Base-by-base conservation (phyloP, 2,113 vertebrate genomes). In the Xenopus laevis region DNA sequence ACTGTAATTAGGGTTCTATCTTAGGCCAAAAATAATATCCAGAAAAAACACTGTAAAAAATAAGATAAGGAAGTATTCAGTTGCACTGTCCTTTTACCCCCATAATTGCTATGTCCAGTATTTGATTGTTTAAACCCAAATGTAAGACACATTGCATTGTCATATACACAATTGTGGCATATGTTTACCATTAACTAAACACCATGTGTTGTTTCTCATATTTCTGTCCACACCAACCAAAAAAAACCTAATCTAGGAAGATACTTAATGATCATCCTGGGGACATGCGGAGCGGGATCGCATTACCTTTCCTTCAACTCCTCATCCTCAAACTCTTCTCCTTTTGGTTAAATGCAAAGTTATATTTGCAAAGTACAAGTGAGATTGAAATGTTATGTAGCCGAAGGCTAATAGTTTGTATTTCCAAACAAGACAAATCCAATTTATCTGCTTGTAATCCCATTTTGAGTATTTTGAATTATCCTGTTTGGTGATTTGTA, bases 401-500 rank as follows among this genome's bases (percentile, higher is more conserved):
- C 65, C 65, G 50, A 18, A 67, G 65, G 65, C 65, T 50, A 67
- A 67, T 52, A 67, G 46, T 15, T 67, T 17, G 40, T 50, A 12
- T 67, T 67, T 67, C 46, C n/a, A 45, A 50, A 67, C 44, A 67
- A 50, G 46, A 27, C 45, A 67, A 67, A 67, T 67, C 65, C 65
- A 67, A 67, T 67, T 67, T 67, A 16, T 13, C 23, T 23, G 65
- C 45, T 67, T 67, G 65, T 67, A 67, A 67, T 67, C 45, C 65
- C 20, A 67, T 50, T 67, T 52, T 47, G 46, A 67, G 17, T 67
- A 45, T 50, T 66, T 21, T 66, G 45, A 18, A 55, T 6, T 47
- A 47, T 16, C 47, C 47, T 50, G 2, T 13, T 50, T 50, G 47
- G 12, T 50, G 12, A 50, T 50, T 50, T 50, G 47, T 50, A 13